These are phyloP conservation scores for Serrognathus titanus DNA, from an alignment of 2,888 invertebrate species.

Conservation along the genomic window DNA sequence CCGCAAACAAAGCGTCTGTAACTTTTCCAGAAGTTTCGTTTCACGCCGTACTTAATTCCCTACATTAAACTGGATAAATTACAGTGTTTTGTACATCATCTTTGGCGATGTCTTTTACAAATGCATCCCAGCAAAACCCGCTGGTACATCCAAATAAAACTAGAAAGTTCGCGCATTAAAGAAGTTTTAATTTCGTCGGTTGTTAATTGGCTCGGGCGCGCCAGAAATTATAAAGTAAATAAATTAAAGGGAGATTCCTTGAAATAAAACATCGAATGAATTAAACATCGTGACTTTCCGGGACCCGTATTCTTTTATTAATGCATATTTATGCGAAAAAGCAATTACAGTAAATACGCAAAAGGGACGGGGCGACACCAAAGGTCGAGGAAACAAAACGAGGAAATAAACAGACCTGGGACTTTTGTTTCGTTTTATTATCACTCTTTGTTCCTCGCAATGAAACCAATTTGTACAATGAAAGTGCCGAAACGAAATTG, in stretches of 20 bases:
- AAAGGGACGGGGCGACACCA: not conserved
- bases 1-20: no score
- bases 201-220: not conserved
- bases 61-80: no score
- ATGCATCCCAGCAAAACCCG: no score
- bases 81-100: no score
- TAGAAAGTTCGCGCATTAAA: not conserved
- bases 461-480: no score
- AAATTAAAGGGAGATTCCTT: slow-evolving; percentile 1
- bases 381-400: not conserved
- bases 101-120: no score
- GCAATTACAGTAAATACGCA: slow-evolving; percentile 2
- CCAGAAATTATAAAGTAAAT: not conserved
- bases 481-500: no score
- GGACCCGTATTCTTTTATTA: not conserved
- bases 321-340: slow-evolving; percentile 2
- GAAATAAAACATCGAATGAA: slow-evolving; percentile 1
- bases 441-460: no score
- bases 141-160: not conserved
- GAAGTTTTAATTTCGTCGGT: not conserved
- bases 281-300: slow-evolving; percentile 2
- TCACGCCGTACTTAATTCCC: no score
- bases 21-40: no score
- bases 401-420: not conserved
- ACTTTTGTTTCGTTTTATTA: no score